A percentile compares a stretch with the other conserved stretches of the same genome.
Conservation (phyloP, 2,888 invertebrate species). For the Theretra japonica region DNA sequence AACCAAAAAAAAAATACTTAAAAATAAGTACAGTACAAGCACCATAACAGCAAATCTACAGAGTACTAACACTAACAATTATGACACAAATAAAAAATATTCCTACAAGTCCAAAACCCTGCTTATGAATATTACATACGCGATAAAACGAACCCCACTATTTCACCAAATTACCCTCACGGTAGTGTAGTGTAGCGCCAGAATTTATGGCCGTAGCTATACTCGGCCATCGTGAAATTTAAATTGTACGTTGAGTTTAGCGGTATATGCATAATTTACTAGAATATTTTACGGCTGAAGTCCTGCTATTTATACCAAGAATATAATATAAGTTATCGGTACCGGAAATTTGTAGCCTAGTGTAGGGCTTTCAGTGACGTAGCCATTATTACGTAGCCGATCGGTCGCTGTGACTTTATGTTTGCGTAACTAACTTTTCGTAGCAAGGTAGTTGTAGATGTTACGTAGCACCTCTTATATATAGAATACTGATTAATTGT, state of each 20-base stretch:
- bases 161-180: conserved; percentile 23
- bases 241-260: conserved; percentile 4
- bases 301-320: not conserved
- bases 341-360: not conserved
- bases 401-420: not conserved
- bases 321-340: not conserved
- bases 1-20: not conserved
- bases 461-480: not conserved
- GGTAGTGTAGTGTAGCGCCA: conserved; percentile 13
- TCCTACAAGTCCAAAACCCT: not conserved
- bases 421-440: not conserved
- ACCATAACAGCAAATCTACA: conserved; percentile 11
- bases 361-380: not conserved
- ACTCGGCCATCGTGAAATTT: conserved; percentile 7
- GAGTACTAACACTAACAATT: conserved; percentile 17
- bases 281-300: not conserved
- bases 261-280: conserved; percentile 6
- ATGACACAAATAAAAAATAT: conserved; percentile 16
- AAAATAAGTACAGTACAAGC: not conserved
- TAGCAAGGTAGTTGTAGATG: not conserved
- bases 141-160: conserved; percentile 27
- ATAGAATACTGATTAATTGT: too few species aligned
- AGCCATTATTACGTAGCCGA: not conserved
- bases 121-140: conserved; percentile 26
- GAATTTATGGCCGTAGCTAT: conserved; percentile 13